Evolutionary conservation across 2,888 invertebrate species (phyloP).

Genomic region (Parapristionchus giblindavisi): DNA sequence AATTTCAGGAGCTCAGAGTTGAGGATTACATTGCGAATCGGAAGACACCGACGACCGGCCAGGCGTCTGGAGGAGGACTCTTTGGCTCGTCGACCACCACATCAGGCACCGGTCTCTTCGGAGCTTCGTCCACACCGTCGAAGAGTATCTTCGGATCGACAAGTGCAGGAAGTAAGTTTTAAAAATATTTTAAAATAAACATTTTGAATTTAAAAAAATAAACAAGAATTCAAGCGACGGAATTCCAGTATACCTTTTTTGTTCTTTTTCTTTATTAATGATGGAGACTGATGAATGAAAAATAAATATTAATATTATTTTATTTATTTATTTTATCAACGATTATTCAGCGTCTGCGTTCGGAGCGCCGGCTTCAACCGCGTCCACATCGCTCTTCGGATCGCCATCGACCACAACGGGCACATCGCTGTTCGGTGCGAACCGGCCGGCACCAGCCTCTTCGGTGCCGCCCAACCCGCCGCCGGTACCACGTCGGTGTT

Average conservation of each 20-base stretch:
- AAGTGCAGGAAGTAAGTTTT: slow-evolving; percentile 22
- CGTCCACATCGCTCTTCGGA: slow-evolving; percentile 35
- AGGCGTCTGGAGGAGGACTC: slow-evolving; percentile 48
- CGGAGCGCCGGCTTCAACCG: slow-evolving; percentile 16
- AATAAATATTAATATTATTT: no score
- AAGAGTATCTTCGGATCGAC: slow-evolving; percentile 38
- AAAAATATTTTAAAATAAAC: not conserved
- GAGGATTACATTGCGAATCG: slow-evolving; percentile 92
- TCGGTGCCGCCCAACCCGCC: slow-evolving; percentile 21
- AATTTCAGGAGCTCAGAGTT: slow-evolving; percentile 80
- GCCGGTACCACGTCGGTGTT: slow-evolving; percentile 44
- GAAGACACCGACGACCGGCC: slow-evolving; percentile 76
- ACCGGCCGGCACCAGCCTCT: slow-evolving; percentile 24
- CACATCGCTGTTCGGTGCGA: slow-evolving; percentile 34
- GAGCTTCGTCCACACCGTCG: slow-evolving; percentile 40
- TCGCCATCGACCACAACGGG: slow-evolving; percentile 33
- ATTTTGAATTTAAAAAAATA: no score
- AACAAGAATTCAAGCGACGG: no score
- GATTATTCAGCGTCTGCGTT: slow-evolving; percentile 4
- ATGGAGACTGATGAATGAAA: no score
- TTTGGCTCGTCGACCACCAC: slow-evolving; percentile 46
- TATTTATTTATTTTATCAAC: not conserved
- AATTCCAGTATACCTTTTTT: no score
- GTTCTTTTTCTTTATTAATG: no score
- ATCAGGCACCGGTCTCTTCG: slow-evolving; percentile 65